These are phyloP conservation scores for Drosophila sulfurigaster DNA, from an alignment of 1,140 invertebrate genomes.

Conservation along the genomic window DNA sequence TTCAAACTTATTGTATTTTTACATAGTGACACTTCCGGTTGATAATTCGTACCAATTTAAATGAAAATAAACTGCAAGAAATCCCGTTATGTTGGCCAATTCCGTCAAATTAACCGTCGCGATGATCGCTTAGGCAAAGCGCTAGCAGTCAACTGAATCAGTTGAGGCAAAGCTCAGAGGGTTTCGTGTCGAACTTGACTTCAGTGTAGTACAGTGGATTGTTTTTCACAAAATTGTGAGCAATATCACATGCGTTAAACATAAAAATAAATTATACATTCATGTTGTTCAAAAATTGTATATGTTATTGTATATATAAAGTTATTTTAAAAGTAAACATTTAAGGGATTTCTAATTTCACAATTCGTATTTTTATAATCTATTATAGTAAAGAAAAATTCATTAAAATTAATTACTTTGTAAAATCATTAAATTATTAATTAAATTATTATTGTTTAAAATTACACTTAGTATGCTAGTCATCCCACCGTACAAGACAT, in stretches of 20 bases:
- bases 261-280: no score
- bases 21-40: slow-evolving; percentile 20
- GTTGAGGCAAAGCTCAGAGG: slow-evolving; percentile 66
- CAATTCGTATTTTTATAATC: no score
- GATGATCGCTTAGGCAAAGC: slow-evolving; percentile 59
- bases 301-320: no score
- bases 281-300: no score
- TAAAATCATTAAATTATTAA: no score
- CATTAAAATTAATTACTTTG: no score
- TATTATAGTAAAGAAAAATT: no score
- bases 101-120: slow-evolving; percentile 17
- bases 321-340: no score
- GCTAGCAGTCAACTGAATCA: slow-evolving; percentile 68
- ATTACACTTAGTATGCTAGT: background rate
- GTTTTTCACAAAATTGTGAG: background rate
- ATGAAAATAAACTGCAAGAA: slow-evolving; percentile 28
- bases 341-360: no score
- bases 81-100: slow-evolving; percentile 61
- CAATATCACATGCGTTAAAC: no score
- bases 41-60: slow-evolving; percentile 14
- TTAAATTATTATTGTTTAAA: no score
- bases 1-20: slow-evolving; percentile 12
- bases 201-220: slow-evolving; percentile 38
- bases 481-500: slow-evolving; percentile 3
- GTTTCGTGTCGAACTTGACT: slow-evolving; percentile 79